Evolutionary conservation across 2,113 vertebrate genomes (phyloP), one percentile per base, ranked within the genome.

Genomic region (Polypterus bichir): DNA sequence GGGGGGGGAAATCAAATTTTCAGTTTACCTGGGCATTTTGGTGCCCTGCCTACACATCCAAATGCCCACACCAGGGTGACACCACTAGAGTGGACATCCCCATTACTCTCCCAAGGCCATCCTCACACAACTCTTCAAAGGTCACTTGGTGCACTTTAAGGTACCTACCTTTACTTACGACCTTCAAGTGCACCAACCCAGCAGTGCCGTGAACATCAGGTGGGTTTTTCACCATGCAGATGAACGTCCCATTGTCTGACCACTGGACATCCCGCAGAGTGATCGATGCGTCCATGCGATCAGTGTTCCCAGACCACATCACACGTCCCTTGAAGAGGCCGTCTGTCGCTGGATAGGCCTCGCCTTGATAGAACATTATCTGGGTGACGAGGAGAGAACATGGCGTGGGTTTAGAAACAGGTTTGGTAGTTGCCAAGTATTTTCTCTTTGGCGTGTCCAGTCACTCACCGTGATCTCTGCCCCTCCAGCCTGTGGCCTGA

Each of bases 221-320:
- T 0, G 89, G 88, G 73, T 98, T 98, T 75, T 86, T 92, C 64
- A 98, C 91, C 68, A 90, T 89, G 69, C 95, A 97, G 63, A 77
- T 83, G 71, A 91, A 97, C 0, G 92, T 98, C 4, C 95, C 94
- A 0, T 97, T 98, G 75, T 89, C 92, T 0, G 68, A 81, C 62
- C 89, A 90, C 74, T 88, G 89, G 69, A 96, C 80, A 55, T 89
- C 73, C 60, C 81, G 82, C 53, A 97, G 53, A 0, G 87, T 8
- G 61, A 97, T 91, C 68, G 93, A 94, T 3, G 70, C 94, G 0
- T 97, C 93, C 0, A 81, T 63, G 0, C 83, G 82, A 62, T 79
- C 72, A 0, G 88, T 62, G n/a, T 94, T 90, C 9, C 94, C 94
- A 0, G 84, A 90, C 92, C 93, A 98, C 4, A 49, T 52, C 48